Percentiles rank a stretch among this genome's conserved stretches.
Evolutionary conservation across 2,113 vertebrate species (phyloP).

Genomic region (Microtus pennsylvanicus): DNA sequence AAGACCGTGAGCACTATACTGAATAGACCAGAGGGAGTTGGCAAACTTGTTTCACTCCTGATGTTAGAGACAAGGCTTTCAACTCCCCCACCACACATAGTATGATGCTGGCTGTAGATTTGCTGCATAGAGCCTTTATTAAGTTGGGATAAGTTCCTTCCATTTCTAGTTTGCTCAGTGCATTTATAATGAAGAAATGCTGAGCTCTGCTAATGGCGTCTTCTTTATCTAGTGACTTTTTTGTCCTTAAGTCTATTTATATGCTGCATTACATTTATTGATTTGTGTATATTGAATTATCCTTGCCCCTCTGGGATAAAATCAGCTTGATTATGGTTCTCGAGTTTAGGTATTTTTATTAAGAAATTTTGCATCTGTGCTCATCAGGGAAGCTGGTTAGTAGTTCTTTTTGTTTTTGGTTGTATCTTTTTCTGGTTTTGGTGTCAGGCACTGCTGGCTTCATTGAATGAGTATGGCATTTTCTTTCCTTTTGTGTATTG

Average conservation of each 20-base stretch:
- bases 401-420: background rate
- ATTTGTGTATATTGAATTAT: background rate
- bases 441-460: background rate
- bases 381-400: background rate
- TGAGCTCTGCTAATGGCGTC: background rate
- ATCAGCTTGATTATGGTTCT: background rate
- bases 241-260: background rate
- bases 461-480: background rate
- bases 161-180: background rate
- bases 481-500: background rate
- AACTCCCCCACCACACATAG: background rate
- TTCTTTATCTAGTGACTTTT: background rate
- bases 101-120: background rate
- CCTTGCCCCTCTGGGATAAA: background rate
- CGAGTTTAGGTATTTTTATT: background rate
- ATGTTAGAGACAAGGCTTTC: background rate
- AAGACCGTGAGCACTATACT: background rate
- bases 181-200: background rate
- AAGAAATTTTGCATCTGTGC: background rate
- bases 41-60: background rate
- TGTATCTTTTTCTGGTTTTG: background rate
- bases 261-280: background rate
- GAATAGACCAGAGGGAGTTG: background rate
- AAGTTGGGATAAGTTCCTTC: background rate
- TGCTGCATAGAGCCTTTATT: background rate